Base-by-base conservation (phyloP, 2,888 invertebrate species). In the Himalopsyche anomala region DNA sequence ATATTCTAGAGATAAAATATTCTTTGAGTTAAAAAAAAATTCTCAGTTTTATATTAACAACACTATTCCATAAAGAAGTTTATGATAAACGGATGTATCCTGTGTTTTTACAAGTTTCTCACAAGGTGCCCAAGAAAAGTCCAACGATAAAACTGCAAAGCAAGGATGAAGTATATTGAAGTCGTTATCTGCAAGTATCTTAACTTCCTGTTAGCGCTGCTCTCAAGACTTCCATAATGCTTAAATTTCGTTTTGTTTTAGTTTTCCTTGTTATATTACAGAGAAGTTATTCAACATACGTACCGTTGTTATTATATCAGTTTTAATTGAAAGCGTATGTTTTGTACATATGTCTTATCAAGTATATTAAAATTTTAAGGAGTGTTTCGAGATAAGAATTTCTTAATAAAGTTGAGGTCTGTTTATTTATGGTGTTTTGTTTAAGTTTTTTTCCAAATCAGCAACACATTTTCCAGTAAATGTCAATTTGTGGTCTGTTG, bases 41-140 rank as follows among this genome's bases (percentile, higher is more conserved):
- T 2, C 19, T 19, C 19, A 6, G 19, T 19, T 62, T 62, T 6
- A 62, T 19, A 62, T 19, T 19, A 19, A 6, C 62, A 28, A 8
- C 62, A 19, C 62, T n/a, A 62, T 19, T 19, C 19, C 62, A 62
- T 62, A 62, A 62, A 62, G 19, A 62, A 62, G 62, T 62, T 62
- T 62, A 62, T 19, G 62, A 62, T 62, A 62, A 62, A 62, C 62
- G 62, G 28, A 62, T 62, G 62, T 62, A 62, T 19, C 62, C 62
- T 62, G 62, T 62, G 62, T 19, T 62, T 56, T 62, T 62, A 62
- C 62, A 62, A 62, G 62, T 62, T 62, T 62, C 19, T n/a, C n/a
- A 28, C 19, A 19, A 56, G 56, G 56, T 56, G 19, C 56, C 56
- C 19, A 28, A 28, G 62, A 62, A 62, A 62, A 62, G 6, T 62